A percentile compares a stretch with the other conserved stretches of the same genome.
Evolutionary conservation across 2,888 invertebrate species (phyloP).

Genomic region (Parascotia fuliginaria): DNA sequence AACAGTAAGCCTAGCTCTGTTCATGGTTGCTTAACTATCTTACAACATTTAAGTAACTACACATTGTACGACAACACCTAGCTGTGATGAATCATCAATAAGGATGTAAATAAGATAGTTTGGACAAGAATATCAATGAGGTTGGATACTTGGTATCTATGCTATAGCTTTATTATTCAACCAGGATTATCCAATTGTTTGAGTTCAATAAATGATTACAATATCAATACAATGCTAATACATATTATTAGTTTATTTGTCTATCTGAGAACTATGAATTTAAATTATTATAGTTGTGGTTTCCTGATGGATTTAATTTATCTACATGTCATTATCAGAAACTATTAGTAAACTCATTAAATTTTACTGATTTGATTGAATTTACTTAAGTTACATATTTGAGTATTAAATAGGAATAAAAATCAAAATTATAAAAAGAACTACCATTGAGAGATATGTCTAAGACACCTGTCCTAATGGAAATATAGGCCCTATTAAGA

Average conservation of each 20-base stretch:
- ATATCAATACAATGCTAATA: neutral
- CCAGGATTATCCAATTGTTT: neutral
- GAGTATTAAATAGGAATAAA: neutral
- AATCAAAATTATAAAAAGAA: too few relatives aligned
- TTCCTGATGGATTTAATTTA: neutral
- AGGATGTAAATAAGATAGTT: slow-evolving; percentile 41
- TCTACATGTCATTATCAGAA: neutral
- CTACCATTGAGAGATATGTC: too few relatives aligned
- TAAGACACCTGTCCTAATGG: too few relatives aligned
- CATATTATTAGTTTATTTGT: neutral
- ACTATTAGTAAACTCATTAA: too few relatives aligned
- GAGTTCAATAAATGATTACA: neutral
- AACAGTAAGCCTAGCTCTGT: slow-evolving; percentile 51
- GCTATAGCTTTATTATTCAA: slow-evolving; percentile 4
- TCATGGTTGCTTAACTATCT: slow-evolving; percentile 38
- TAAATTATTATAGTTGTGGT: neutral
- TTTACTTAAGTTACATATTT: too few relatives aligned
- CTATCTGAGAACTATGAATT: neutral
- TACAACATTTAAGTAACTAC: slow-evolving; percentile 25
- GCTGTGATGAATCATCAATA: slow-evolving; percentile 45
- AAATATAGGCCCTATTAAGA: too few relatives aligned
- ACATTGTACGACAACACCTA: slow-evolving; percentile 30
- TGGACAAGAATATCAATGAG: slow-evolving; percentile 42
- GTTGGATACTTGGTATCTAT: slow-evolving; percentile 6
- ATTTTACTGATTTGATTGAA: too few relatives aligned